Conservation (phyloP, 2,888 invertebrate genomes). For the Rhodophaea formosa region DNA sequence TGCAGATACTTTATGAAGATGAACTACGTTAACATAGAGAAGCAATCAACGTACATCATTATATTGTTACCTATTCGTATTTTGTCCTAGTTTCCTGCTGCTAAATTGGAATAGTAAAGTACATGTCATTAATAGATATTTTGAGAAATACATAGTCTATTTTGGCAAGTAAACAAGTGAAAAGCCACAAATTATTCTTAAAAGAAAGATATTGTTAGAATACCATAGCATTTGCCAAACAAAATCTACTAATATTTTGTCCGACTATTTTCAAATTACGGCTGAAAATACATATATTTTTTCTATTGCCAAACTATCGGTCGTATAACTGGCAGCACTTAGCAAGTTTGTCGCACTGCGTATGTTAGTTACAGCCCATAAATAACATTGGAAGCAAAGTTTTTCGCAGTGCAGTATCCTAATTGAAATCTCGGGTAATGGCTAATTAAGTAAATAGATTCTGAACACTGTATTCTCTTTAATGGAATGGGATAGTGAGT, state of each 20-base stretch:
- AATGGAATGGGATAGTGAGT: background rate
- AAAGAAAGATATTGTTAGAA: no score
- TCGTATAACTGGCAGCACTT: background rate
- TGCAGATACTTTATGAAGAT: background rate
- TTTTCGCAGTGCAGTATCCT: slow-evolving; percentile 18
- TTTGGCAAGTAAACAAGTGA: no score
- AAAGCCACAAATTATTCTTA: no score
- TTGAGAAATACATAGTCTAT: no score
- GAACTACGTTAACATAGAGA: background rate
- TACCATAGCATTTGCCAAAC: no score
- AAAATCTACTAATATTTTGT: no score
- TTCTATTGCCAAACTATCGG: background rate
- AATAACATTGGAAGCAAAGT: slow-evolving; percentile 11
- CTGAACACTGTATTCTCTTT: background rate
- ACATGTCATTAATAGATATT: no score
- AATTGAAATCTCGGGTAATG: slow-evolving; percentile 15
- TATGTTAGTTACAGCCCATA: slow-evolving; percentile 2
- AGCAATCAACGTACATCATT: no score
- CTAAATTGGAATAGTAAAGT: no score
- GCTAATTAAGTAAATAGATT: slow-evolving; percentile 13
- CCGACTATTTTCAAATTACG: background rate
- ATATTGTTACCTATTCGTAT: no score
- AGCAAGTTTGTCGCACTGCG: slow-evolving; percentile 14
- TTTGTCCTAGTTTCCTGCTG: no score
- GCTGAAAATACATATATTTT: background rate